A percentile compares a stretch with the other conserved stretches of the same genome.
These are phyloP conservation scores for Venustoraphidia nigricollis DNA, from an alignment of 2,888 invertebrate species.

Conservation along the genomic window DNA sequence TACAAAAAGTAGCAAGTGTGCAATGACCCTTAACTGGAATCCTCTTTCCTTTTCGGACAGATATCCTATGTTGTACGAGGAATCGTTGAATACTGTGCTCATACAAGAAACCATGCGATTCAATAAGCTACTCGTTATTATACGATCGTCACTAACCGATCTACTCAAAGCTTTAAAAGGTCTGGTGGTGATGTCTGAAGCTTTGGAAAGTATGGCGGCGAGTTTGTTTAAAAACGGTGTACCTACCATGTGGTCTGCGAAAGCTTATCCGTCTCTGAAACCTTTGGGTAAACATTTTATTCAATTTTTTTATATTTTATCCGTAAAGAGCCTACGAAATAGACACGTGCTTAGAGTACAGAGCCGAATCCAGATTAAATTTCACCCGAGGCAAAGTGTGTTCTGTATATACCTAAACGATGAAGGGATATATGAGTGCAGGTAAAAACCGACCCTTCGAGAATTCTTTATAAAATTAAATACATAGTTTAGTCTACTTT, in stretches of 20 bases:
- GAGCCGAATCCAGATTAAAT: no score
- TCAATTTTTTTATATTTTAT: no score
- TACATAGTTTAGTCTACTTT: no score
- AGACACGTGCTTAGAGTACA: no score
- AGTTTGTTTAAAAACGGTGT: constrained; percentile 51
- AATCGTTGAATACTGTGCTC: constrained; percentile 79
- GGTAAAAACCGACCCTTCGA: no score
- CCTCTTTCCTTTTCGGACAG: constrained; percentile 23
- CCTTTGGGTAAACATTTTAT: constrained; percentile 37
- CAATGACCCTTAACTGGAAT: not conserved
- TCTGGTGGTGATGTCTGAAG: constrained; percentile 62
- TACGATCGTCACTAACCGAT: constrained; percentile 39
- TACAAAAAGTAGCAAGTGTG: no score
- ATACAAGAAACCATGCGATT: constrained; percentile 74
- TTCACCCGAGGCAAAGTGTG: no score
- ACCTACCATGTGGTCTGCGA: constrained; percentile 52
- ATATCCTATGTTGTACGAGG: constrained; percentile 73
- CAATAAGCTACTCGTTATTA: constrained; percentile 44
- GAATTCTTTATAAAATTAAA: no score
- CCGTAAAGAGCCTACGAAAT: no score
- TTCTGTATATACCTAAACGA: no score
- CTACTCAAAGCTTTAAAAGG: constrained; percentile 60
- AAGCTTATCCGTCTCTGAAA: constrained; percentile 53
- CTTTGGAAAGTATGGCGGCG: constrained; percentile 50
- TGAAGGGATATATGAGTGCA: no score